Base-by-base conservation (phyloP, 2,888 invertebrate genomes). In the Phytoseiulus persimilis region DNA sequence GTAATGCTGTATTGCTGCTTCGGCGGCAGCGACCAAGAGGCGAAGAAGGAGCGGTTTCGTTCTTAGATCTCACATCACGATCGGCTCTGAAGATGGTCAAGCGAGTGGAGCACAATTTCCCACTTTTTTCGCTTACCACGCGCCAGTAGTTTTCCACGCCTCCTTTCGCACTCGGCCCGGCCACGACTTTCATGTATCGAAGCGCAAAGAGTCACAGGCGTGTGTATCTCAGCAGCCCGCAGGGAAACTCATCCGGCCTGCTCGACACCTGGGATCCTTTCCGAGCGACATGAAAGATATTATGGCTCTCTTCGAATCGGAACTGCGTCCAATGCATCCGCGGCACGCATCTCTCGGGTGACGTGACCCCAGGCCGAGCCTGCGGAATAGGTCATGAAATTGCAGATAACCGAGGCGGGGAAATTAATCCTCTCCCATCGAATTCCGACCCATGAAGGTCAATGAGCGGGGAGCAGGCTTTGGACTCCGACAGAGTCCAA, bases 11-110 rank as follows among this genome's bases (percentile, higher is more conserved):
- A 65, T 23, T 65, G 65, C 65, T 65, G 65, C 14, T 65, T 65
- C 65, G 65, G 65, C 65, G 65, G 65, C 65, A 65, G 14, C 65
- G 65, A 65, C 65, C 65, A 65, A 65, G 65, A 65, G 65, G 65
- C 65, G 65, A 65, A 65, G 65, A 65, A 65, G 65, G 65, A 65
- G 65, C 65, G 65, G 65, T 65, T 65, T 65, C 11, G 65, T 65
- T 65, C 65, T 65, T 65, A 65, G 65, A 65, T 65, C 65, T 65
- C 65, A 65, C 65, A 65, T 65, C 65, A 65, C 65, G 65, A 65
- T 65, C 65, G 65, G 65, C 65, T 65, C 65, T 65, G 65, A 65
- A 65, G 65, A 65, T 65, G 65, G 65, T 65, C 65, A 65, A 65
- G 65, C 65, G 65, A 65, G 65, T 65, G 65, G 65, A 65, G 65